Evolutionary conservation across 2,113 vertebrate genomes (phyloP), one percentile per base, ranked within the genome.

Genomic region (Accipiter cooperii): DNA sequence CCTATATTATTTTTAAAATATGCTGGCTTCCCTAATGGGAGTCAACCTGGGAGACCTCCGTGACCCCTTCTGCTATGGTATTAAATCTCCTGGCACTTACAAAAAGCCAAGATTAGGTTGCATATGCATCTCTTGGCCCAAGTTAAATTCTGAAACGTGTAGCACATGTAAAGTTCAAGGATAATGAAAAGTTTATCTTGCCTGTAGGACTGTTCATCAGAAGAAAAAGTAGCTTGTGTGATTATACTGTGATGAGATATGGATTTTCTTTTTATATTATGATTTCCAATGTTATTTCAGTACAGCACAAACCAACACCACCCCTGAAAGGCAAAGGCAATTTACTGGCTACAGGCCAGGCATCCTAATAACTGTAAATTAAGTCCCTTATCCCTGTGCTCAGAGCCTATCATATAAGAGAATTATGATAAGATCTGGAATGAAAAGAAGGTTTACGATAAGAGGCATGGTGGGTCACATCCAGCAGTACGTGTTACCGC

Each of bases 11-110:
- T 55, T 51, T 26, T 17, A 17, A 44, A 21, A 16, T 3, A 16
- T 0, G 5, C 12, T 21, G 42, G 5, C 16, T 12, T 28, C 25
- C 36, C 52, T 34, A 3, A 2, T 0, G 14, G 51, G 13, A 36
- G 1, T 12, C 44, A 29, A 16, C 33, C 22, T 15, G 24, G 42
- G 14, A 49, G 24, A 17, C 8, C 20, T 5, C 21, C 8, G 34
- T 7, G 47, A 9, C 28, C 22, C 54, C 51, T 11, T 2, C 4
- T 6, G 52, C 57, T 24, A 4, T 1, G 2, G 28, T 5, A 3
- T 12, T 31, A 26, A 9, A 46, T 21, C 36, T 71, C 28, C 31
- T 2, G 14, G 63, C 18, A 12, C 73, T 21, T 12, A 15, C 25
- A 24, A 20, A 33, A 18, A 52, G 52, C 36, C 16, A 28, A 9